Percentiles rank a stretch among this genome's conserved stretches.
phyloP scores from a whole-genome alignment of 2,113 vertebrate genomes.

The Hylia prasina region DNA sequence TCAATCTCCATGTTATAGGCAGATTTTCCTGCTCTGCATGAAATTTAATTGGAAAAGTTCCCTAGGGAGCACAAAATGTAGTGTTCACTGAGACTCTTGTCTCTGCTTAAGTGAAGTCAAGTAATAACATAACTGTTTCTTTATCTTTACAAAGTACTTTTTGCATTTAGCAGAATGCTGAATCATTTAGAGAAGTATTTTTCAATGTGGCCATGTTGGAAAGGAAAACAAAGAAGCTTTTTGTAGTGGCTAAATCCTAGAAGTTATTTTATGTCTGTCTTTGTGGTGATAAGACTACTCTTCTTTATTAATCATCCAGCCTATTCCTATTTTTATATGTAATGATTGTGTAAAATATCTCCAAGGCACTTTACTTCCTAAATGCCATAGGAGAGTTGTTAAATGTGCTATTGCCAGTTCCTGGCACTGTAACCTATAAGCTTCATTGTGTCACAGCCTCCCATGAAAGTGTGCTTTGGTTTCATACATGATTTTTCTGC shows the following conservation, averaged over 20 bases:
- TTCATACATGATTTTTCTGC: background rate
- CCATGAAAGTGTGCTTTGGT: background rate
- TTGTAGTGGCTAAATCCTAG: background rate
- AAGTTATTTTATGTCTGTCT: background rate
- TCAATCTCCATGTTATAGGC: background rate
- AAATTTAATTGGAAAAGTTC: conserved; percentile 53
- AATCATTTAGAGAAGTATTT: conserved; percentile 7
- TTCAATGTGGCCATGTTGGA: background rate
- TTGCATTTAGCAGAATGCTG: background rate
- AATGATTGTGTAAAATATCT: background rate
- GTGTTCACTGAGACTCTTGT: conserved; percentile 15
- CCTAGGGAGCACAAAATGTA: conserved; percentile 19
- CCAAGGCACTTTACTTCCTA: background rate
- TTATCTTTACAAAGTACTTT: background rate
- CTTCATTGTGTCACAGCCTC: background rate
- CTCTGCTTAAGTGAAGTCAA: background rate
- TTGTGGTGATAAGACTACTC: background rate
- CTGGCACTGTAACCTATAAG: background rate
- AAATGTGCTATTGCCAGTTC: background rate
- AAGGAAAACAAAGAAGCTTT: background rate
- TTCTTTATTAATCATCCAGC: background rate
- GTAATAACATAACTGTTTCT: conserved; percentile 12
- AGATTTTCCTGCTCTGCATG: conserved; percentile 34
- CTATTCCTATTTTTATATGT: background rate
- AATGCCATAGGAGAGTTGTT: background rate